Base-by-base conservation (phyloP, 2,797 vertebrate species). In the Leucoraja ocellata region DNA sequence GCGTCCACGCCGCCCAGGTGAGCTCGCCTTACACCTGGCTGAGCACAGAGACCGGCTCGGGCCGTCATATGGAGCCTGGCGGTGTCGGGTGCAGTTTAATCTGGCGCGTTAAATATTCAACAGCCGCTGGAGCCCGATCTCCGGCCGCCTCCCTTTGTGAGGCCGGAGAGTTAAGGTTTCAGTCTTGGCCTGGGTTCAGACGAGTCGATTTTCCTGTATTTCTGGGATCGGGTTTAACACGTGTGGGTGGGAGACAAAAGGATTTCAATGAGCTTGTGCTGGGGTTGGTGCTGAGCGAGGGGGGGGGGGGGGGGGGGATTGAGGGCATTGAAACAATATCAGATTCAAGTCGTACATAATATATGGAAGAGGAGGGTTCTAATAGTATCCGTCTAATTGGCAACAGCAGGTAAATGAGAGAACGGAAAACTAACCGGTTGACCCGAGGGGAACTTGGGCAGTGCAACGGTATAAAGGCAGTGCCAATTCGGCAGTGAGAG, bases 91-190 rank as follows among this genome's bases (percentile, higher is more conserved):
- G 93, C 76, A 94, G 94, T 93, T 94, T 95, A 96, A 68, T 88
- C 96, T 96, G 93, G 96, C 93, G n/a, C 95, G 96, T 97, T 94
- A 97, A 97, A 97, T 96, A 97, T 97, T 96, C 94, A 97, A 96
- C 93, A 94, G 94, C 54, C 93, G 93, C 95, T 95, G 93, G 84
- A 68, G 84, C n/a, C 94, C 95, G 94, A 88, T 95, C 94, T 96
- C 94, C 94, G 80, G 93, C 94, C 94, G 90, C 93, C 93, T 93
- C 94, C 94, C 95, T 94, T 94, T 94, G 93, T 94, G 94, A 95
- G 94, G 94, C 94, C 96, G 96, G 94, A 95, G 93, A 93, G 94
- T 95, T 97, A 95, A 93, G 63, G 94, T 97, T 96, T 96, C 97
- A 95, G 93, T 36, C 95, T 94, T 95, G 94, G 96, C 96, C 96